A percentile compares a stretch with the other conserved stretches of the same genome.
phyloP scores from a whole-genome alignment of 2,888 invertebrate species.

The Nyleta sp. region DNA sequence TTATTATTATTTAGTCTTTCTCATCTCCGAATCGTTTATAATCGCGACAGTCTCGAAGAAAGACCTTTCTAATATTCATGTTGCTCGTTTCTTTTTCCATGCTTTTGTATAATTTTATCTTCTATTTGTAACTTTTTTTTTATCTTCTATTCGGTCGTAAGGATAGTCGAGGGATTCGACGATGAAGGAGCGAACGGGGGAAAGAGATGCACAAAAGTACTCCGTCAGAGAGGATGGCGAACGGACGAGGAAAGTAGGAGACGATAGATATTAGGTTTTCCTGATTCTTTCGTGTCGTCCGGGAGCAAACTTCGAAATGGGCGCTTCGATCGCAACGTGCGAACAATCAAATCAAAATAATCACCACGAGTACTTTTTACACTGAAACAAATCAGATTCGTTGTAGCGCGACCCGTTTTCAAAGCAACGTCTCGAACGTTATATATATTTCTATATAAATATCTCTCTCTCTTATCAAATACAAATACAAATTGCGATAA shows the following conservation, averaged over 20 bases:
- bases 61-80: constrained; percentile 62
- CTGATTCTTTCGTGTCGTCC: constrained; percentile 64
- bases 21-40: constrained; percentile 65
- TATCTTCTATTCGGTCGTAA: constrained; percentile 60
- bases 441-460: constrained; percentile 59
- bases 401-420: constrained; percentile 46
- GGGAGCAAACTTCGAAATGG: constrained; percentile 74
- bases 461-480: constrained; percentile 55
- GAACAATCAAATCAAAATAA: constrained; percentile 51
- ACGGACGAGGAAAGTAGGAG: constrained; percentile 63
- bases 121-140: constrained; percentile 39
- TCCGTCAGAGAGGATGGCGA: constrained; percentile 51
- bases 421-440: constrained; percentile 54
- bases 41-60: constrained; percentile 63
- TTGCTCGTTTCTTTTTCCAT: constrained; percentile 49
- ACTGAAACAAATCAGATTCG: constrained; percentile 44
- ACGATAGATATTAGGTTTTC: constrained; percentile 64
- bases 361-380: constrained; percentile 33
- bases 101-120: constrained; percentile 53
- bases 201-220: constrained; percentile 49
- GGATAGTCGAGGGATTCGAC: constrained; percentile 43
- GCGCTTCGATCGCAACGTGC: constrained; percentile 54
- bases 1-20: constrained; percentile 68
- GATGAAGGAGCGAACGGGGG: constrained; percentile 31
- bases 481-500: constrained; percentile 57